Conservation (phyloP, 2,888 invertebrate species). For the Tiphia femorata region DNA sequence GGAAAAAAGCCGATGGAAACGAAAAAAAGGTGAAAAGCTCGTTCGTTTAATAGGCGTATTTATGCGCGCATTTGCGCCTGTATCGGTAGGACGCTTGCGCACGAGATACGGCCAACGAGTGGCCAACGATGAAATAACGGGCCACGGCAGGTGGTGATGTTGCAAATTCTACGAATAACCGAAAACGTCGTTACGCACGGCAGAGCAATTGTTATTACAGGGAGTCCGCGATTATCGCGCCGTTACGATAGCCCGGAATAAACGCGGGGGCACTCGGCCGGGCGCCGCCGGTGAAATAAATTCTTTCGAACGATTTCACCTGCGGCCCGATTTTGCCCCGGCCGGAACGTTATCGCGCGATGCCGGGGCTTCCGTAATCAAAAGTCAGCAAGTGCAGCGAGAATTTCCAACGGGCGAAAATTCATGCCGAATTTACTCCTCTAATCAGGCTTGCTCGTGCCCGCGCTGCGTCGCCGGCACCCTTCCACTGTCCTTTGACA, state of each 20-base stretch:
- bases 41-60: constrained; percentile 8
- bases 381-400: constrained; percentile 28
- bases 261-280: constrained; percentile 30
- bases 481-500: constrained; percentile 39
- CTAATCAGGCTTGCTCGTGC: constrained; percentile 38
- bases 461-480: constrained; percentile 17
- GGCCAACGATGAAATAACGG: constrained; percentile 29
- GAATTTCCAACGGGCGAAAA: constrained; percentile 34
- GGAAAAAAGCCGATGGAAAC: too few relatives aligned
- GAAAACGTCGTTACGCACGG: constrained; percentile 35
- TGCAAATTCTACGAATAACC: constrained; percentile 43
- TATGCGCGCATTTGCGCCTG: constrained; percentile 17
- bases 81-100: not conserved
- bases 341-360: constrained; percentile 32
- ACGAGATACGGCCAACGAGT: not conserved
- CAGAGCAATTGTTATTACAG: constrained; percentile 48
- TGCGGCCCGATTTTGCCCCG: not conserved
- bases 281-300: constrained; percentile 36
- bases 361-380: constrained; percentile 37
- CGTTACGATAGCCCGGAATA: constrained; percentile 33
- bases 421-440: constrained; percentile 39
- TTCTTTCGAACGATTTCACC: constrained; percentile 47
- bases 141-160: constrained; percentile 34
- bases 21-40: too few relatives aligned
- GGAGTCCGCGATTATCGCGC: constrained; percentile 42